Evolutionary conservation across 2,888 invertebrate genomes (phyloP), one percentile per base, ranked within the genome.

Genomic region (Hyposoter dolosus): DNA sequence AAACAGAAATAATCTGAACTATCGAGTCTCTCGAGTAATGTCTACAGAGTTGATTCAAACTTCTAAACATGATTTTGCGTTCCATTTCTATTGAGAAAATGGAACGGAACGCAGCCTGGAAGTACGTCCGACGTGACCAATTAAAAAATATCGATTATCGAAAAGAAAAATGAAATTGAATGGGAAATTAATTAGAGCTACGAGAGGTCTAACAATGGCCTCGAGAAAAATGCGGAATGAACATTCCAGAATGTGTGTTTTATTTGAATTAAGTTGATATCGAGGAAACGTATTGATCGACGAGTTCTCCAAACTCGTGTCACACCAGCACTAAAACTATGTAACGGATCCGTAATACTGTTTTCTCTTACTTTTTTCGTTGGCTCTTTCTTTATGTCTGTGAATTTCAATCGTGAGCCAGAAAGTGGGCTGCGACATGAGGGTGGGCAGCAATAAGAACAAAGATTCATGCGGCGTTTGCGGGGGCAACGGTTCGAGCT

Each of bases 391-490:
- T 35, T 43, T 40, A 63, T 68, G 60, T 43, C n/a, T 68, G 69
- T 75, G 80, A 71, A 83, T 83, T 75, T 90, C 90, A 90, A 56
- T 65, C 17, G 56, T 15, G 91, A 95, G 95, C 50, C 96, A 99
- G 99, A 96, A 97, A 92, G 98, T 99, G 78, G 99, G 99, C 83
- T 99, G 99, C 94, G 99, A 99, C 94, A 96, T 98, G 80, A 96
- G 97, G 90, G 97, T 98, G 90, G 98, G 98, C 45, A 98, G 98
- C 0, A 96, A 96, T 19, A 96, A 97, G 89, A 96, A 96, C 88
- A 96, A 97, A 87, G 99, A 99, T 95, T 96, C 96, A 90, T 99
- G 99, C 92, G 98, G 98, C 1, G 97, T 98, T 56, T 99, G 99
- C 93, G 98, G 98, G 0, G 98, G 98, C 10, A 98, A 98, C 94